A percentile compares a stretch with the other conserved stretches of the same genome.
These are phyloP conservation scores for Sphaerophoria taeniata DNA, from an alignment of 2,888 invertebrate genomes.

Conservation along the genomic window DNA sequence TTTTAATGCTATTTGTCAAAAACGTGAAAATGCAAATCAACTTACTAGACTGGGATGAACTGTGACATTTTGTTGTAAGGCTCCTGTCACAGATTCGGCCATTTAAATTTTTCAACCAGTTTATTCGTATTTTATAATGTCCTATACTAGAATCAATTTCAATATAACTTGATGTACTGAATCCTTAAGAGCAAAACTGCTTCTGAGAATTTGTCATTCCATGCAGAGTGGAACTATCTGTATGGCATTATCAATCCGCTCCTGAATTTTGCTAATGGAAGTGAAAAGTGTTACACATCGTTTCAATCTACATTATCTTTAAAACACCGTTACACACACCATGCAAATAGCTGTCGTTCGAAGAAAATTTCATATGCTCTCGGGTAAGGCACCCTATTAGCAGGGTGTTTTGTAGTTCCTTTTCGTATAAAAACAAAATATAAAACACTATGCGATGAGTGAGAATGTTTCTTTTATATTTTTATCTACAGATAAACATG, in stretches of 20 bases:
- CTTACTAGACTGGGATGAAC: neutral
- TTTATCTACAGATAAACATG: neutral
- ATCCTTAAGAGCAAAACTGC: neutral
- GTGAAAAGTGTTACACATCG: slow-evolving; percentile 47
- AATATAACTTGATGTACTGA: neutral
- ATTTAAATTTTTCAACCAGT: too few species aligned
- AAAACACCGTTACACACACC: slow-evolving; percentile 28
- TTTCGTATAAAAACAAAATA: neutral
- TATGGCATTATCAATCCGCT: neutral
- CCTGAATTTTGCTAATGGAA: slow-evolving; percentile 46
- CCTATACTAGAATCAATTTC: too few species aligned
- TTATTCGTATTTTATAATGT: too few species aligned
- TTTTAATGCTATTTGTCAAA: slow-evolving; percentile 59
- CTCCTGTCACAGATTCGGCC: neutral
- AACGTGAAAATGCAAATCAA: slow-evolving; percentile 12
- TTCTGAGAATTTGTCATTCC: neutral
- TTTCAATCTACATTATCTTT: slow-evolving; percentile 18
- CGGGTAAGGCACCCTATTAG: slow-evolving; percentile 20
- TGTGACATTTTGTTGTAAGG: neutral
- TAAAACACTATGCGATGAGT: neutral
- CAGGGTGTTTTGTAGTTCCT: neutral
- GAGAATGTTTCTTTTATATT: slow-evolving; percentile 26
- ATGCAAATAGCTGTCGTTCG: slow-evolving; percentile 20
- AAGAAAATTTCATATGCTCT: slow-evolving; percentile 24
- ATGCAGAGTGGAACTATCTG: neutral